Base-by-base conservation (phyloP, 2,113 vertebrate species). In the Rhinichthys klamathensis region DNA sequence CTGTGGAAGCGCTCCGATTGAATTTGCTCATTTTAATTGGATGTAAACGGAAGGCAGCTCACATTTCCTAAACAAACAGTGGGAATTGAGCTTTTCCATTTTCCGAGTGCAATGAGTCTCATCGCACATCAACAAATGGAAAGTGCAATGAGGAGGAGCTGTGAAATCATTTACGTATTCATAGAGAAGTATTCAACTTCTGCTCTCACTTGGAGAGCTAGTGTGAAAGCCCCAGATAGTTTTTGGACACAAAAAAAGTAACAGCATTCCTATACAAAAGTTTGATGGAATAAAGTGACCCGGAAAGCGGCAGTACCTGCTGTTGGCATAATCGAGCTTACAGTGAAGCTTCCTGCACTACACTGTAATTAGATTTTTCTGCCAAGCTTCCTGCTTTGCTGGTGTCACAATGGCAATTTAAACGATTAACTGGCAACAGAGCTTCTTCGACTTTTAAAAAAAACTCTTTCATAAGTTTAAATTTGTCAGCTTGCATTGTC, bases 11-110 rank as follows among this genome's bases (percentile, higher is more conserved):
- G 3, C 73, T 56, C 41, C n/a, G 44, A n/a, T 82, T 70, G 54
- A 80, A 86, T 74, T 88, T 74, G 84, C 54, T 88, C 21, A 63
- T 75, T 80, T 58, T 80, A 80, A 83, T 69, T 85, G 75, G 73
- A 5, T 63, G n/a, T 32, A 51, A n/a, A n/a, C 30, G 51, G 46
- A 80, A 72, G 58, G 73, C 74, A 65, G 56, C 77, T 78, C 69
- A 67, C 32, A 60, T 84, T 84, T 82, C 83, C 79, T 72, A 67
- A 77, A 46, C 60, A 82, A 35, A 76, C 58, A 82, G 54, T 32
- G 54, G 72, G 51, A 72, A 82, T 76, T 44, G 21, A 79, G 73
- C 54, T 30, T 80, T 54, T 63, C 73, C 49, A 74, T 83, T 77
- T 83, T 72, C 35, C 12, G 30, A 85, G 60, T 85, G 72, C 84